Base-by-base conservation (phyloP, 1,140 invertebrate genomes). In the Drosophila pruinosa region DNA sequence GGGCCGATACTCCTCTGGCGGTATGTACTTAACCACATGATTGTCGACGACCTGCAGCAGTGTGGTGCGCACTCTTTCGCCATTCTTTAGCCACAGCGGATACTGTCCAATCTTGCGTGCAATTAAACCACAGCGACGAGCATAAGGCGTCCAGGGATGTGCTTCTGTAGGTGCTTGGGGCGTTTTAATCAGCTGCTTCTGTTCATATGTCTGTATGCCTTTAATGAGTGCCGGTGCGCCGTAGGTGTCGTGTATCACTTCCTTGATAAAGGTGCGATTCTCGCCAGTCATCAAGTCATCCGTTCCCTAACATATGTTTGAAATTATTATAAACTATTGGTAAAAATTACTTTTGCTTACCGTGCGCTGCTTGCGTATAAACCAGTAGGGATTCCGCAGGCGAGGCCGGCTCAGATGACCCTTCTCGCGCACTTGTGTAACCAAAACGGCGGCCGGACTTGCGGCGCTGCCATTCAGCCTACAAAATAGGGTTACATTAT, bases 31-130 rank as follows among this genome's bases (percentile, higher is more conserved):
- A 43, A 99, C 94, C 2, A 99, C 97, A 93, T 99, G 98, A 92
- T 99, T 99, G 90, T 99, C 98, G 19, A 97, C 92, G 12, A 99
- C 94, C 93, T 99, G 98, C 57, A 99, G 90, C 65, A 99, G 89
- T 10, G 98, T 99, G 2, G 96, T 94, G 0, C 92, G 75, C 56
- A 98, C 91, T 93, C 93, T 95, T 83, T 94, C 94, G 0, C 98
- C 98, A 92, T 96, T 93, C 92, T 97, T 98, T 1, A 94, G 91
- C 98, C 98, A 99, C 90, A 99, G 92, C 8, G 97, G 97, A 91
- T 98, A 95, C 53, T 96, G 92, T 26, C 99, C 99, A 89, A 99
- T 96, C 93, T 99, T 99, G 54, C 95, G 93, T 0, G 96, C 98
- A 89, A 99, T 95, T 1, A 99, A 89, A 39, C 99, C 99, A 67